A percentile compares a stretch with the other conserved stretches of the same genome.
phyloP scores from a whole-genome alignment of 2,888 invertebrate species.

The Myopa testacea region DNA sequence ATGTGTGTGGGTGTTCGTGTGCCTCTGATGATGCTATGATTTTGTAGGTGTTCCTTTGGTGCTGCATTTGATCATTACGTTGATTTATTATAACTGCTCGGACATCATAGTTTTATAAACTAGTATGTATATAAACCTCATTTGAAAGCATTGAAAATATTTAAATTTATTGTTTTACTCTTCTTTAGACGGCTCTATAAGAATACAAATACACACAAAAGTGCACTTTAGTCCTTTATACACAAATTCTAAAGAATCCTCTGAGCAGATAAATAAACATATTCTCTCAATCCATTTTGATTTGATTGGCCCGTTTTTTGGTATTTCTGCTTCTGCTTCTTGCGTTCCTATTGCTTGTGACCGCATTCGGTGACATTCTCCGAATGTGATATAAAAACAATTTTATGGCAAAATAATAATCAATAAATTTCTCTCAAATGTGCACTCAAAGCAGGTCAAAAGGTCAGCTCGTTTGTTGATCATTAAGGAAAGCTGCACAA shows the following conservation, averaged over 20 bases:
- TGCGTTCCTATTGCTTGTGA: not conserved
- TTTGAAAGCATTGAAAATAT: too few relatives aligned
- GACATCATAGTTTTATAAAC: too few relatives aligned
- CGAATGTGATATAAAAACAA: not conserved
- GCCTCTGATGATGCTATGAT: not conserved
- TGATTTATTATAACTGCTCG: not conserved
- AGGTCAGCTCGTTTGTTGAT: not conserved
- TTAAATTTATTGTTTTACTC: too few relatives aligned
- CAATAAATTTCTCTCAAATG: conserved; percentile 11
- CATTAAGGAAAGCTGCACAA: not conserved
- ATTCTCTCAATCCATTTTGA: too few relatives aligned
- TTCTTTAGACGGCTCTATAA: too few relatives aligned
- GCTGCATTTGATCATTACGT: not conserved
- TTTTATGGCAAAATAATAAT: conserved; percentile 26
- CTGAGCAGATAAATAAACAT: too few relatives aligned
- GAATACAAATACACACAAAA: too few relatives aligned
- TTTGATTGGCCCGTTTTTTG: too few relatives aligned
- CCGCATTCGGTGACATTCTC: not conserved
- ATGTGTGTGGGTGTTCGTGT: not conserved
- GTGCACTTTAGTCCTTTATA: too few relatives aligned
- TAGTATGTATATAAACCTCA: too few relatives aligned
- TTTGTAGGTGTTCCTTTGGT: not conserved
- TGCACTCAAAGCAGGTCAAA: conserved; percentile 17
- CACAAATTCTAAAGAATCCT: too few relatives aligned
- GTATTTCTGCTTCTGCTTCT: not conserved